phyloP scores from a whole-genome alignment of 2,113 vertebrate genomes.

The Syngnathoides biaculeatus region DNA sequence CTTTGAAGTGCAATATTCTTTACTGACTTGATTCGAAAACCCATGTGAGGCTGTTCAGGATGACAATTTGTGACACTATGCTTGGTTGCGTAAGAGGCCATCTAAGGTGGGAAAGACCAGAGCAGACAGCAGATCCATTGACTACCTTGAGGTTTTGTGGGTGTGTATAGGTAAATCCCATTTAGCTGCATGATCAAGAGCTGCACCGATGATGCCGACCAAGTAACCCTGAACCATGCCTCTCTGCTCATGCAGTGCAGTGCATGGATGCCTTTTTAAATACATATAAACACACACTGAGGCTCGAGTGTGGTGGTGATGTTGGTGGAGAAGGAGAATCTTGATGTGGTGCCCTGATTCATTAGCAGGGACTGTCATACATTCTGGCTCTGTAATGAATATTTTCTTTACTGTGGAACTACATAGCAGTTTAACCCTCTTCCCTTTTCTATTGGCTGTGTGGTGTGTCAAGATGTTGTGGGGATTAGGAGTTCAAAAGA shows the following conservation, averaged over 20 bases:
- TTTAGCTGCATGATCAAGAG: conserved; percentile 54
- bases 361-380: conserved; percentile 35
- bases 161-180: conserved; percentile 50
- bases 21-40: conserved; percentile 42
- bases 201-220: conserved; percentile 44
- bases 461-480: conserved; percentile 31
- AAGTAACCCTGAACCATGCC: conserved; percentile 35
- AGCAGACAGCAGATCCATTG: conserved; percentile 53
- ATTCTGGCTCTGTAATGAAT: conserved; percentile 34
- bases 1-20: conserved; percentile 39
- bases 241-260: conserved; percentile 29
- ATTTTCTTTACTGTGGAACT: conserved; percentile 32
- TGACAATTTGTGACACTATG: conserved; percentile 17
- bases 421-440: conserved; percentile 1
- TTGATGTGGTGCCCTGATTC: conserved; percentile 22
- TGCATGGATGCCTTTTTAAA: neutral
- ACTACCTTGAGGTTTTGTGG: conserved; percentile 57
- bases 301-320: too few relatives aligned
- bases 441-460: conserved; percentile 27
- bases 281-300: conserved; percentile 7
- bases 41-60: conserved; percentile 19
- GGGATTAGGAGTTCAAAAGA: conserved; percentile 54
- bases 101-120: conserved; percentile 40
- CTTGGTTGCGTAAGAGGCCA: conserved; percentile 40
- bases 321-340: conserved; percentile 2